A percentile compares a stretch with the other conserved stretches of the same genome.
Evolutionary conservation across 2,888 invertebrate species (phyloP).

Genomic region (Drosophila leonis): DNA sequence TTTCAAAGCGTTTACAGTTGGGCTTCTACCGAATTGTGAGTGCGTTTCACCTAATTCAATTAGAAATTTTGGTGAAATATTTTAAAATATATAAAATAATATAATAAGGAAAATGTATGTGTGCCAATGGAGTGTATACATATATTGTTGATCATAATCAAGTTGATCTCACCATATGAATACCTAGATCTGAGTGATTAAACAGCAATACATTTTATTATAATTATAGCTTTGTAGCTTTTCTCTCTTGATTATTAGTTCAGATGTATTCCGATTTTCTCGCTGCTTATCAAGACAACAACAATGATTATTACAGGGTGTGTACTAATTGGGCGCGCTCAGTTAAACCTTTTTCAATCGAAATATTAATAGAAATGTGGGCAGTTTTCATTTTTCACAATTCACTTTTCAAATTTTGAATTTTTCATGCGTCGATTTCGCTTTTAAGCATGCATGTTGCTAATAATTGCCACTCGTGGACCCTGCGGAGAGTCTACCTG

Average conservation of each 20-base stretch:
- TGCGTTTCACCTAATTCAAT: not conserved
- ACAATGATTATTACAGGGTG: not conserved
- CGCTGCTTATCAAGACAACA: not conserved
- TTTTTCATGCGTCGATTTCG: conserved; percentile 9
- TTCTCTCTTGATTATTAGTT: not conserved
- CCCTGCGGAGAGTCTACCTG: not conserved
- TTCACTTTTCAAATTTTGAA: conserved; percentile 30
- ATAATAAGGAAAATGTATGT: not conserved
- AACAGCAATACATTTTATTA: not conserved
- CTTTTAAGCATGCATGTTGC: conserved; percentile 15
- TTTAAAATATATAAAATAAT: not conserved
- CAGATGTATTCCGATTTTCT: not conserved
- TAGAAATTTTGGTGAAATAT: not conserved
- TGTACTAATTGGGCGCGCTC: not conserved
- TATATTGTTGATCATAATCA: not conserved
- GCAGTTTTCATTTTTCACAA: conserved; percentile 12
- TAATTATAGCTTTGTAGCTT: too few relatives aligned
- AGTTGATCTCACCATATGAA: not conserved
- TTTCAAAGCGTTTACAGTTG: conserved; percentile 39
- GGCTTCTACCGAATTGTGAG: conserved; percentile 3
- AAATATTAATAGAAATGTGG: not conserved
- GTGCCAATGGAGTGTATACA: not conserved
- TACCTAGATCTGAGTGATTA: not conserved
- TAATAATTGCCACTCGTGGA: conserved; percentile 23
- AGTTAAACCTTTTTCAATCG: not conserved